phyloP scores from a whole-genome alignment of 2,888 invertebrate species.

The Drosophila atripex region DNA sequence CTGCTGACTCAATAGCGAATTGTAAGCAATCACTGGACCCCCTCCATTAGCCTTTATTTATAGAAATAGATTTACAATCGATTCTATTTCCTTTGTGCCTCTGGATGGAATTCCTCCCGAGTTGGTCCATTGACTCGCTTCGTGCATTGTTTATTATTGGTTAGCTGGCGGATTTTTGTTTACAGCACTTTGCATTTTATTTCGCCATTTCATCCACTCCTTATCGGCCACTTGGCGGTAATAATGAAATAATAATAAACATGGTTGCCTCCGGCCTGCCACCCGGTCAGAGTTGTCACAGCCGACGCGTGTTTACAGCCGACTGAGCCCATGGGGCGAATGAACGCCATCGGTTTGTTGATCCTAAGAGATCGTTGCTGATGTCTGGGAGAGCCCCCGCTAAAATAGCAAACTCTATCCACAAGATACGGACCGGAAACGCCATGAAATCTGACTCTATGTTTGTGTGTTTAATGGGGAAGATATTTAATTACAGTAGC shows the following conservation, averaged over 20 bases:
- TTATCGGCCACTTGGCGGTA: constrained; percentile 60
- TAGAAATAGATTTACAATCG: constrained; percentile 17
- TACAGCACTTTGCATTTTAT: constrained; percentile 14
- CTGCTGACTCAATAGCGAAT: not conserved
- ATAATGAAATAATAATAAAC: constrained; percentile 45
- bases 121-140: constrained; percentile 30
- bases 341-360: constrained; percentile 60
- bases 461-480: not conserved
- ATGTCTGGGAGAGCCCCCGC: constrained; percentile 3
- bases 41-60: constrained; percentile 18
- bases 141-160: constrained; percentile 46
- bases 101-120: constrained; percentile 4
- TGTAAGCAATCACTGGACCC: constrained; percentile 29
- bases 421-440: constrained; percentile 45
- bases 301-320: constrained; percentile 56
- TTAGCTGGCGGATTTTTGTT: constrained; percentile 27
- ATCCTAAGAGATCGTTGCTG: constrained; percentile 46
- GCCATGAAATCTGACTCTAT: constrained; percentile 47
- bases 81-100: constrained; percentile 10
- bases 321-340: constrained; percentile 35
- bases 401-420: constrained; percentile 28
- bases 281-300: constrained; percentile 54
- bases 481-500: not conserved
- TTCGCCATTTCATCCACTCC: constrained; percentile 35
- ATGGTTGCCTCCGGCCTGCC: constrained; percentile 21